Conservation (phyloP, 2,113 vertebrate species). For the Nerophis ophidion region DNA sequence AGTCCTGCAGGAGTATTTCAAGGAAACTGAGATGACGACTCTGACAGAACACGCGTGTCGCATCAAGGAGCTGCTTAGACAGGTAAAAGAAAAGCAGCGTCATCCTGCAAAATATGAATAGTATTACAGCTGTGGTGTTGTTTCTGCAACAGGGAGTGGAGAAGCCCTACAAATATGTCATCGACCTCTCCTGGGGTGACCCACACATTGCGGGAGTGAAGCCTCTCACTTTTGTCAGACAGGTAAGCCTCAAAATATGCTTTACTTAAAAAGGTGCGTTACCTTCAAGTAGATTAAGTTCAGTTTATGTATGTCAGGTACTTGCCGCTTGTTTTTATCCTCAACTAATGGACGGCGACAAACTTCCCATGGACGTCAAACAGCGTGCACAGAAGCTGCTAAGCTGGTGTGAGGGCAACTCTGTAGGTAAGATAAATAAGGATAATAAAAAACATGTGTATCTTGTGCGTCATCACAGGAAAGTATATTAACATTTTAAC, state of each 20-base stretch:
- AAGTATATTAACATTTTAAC: background rate
- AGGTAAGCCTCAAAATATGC: constrained; percentile 49
- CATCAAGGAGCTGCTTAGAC: constrained; percentile 49
- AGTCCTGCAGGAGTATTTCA: constrained; percentile 24
- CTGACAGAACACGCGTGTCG: constrained; percentile 19
- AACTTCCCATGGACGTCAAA: constrained; percentile 54
- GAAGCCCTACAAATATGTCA: constrained; percentile 54
- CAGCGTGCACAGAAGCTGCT: constrained; percentile 58
- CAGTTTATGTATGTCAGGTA: constrained; percentile 46
- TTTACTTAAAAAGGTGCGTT: too few relatives aligned
- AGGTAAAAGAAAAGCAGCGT: constrained; percentile 13
- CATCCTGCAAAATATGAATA: background rate
- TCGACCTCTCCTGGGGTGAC: constrained; percentile 52
- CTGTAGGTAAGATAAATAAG: constrained; percentile 53
- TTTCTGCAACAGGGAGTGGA: constrained; percentile 38
- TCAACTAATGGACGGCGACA: constrained; percentile 45
- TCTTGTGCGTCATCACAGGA: background rate
- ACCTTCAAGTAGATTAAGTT: too few relatives aligned
- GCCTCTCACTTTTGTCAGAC: constrained; percentile 65
- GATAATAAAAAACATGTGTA: background rate
- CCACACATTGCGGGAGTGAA: constrained; percentile 55
- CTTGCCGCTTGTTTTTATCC: constrained; percentile 67
- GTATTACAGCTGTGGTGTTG: background rate
- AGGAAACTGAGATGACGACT: background rate
- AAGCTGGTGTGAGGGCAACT: constrained; percentile 44